These are phyloP conservation scores for Okamejei kenojei DNA, from an alignment of 2,797 vertebrate genomes.

Conservation along the genomic window DNA sequence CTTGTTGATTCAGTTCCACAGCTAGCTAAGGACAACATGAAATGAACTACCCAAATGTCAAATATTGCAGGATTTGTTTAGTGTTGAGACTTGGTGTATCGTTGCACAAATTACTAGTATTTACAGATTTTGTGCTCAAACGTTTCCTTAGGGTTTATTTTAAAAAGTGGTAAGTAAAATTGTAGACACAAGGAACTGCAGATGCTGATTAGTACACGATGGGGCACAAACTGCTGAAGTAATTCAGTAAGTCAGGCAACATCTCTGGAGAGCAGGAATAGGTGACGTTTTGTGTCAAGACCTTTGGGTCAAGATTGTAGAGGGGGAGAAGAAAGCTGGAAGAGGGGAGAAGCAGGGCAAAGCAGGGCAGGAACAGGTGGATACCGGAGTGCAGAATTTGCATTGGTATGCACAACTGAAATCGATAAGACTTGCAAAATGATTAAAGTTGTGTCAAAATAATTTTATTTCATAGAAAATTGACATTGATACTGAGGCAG, in stretches of 20 bases:
- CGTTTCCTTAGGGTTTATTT: background rate
- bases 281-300: no score
- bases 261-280: no score
- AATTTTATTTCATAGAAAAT: background rate
- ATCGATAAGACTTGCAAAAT: background rate
- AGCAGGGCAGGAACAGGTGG: no score
- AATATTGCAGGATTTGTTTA: background rate
- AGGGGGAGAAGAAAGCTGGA: no score
- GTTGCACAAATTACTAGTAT: background rate
- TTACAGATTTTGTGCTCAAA: background rate
- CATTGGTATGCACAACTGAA: background rate
- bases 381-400: background rate
- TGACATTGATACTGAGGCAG: background rate
- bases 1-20: background rate
- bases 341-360: no score
- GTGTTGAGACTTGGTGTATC: background rate
- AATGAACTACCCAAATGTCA: background rate
- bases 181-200: no score
- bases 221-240: no score
- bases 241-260: no score
- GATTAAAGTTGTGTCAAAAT: background rate
- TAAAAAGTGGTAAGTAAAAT: background rate
- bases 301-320: no score
- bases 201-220: no score
- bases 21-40: background rate